Evolutionary conservation across 2,113 vertebrate species (phyloP), one percentile per base, ranked within the genome.

Genomic region (Cyanocitta stelleri): DNA sequence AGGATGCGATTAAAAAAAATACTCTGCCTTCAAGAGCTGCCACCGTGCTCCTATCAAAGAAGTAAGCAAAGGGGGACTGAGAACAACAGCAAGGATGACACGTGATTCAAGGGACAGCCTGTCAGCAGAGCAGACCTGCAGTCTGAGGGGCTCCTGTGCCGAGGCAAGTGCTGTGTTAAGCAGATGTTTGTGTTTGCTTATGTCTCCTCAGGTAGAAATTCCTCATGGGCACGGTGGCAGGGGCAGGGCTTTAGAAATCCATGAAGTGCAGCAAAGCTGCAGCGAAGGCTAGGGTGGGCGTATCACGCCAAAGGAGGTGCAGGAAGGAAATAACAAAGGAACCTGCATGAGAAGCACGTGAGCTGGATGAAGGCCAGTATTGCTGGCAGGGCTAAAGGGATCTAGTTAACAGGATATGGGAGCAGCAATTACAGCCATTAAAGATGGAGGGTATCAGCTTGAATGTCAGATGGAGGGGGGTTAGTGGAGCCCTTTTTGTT

Each of bases 251-350:
- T 48, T 17, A 48, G 71, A 83, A 91, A 73, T 8, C 21, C 29
- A 5, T 0, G 11, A 32, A 90, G 48, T 49, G n/a, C 41, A 82
- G 32, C 67, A n/a, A 85, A 55, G 75, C 72, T 71, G 51, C 29
- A 44, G 74, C 21, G 55, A 41, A 41, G 24, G 76, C 49, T 71
- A 5, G 41, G 52, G 26, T 66, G 29, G 43, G 52, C 0, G 1
- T 58, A 30, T 32, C 2, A 1, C 17, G 16, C 33, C 44, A 33
- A 89, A 67, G 63, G 71, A 74, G 49, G 22, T 64, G 56, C 3
- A 7, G 84, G 73, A 74, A 91, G 83, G 79, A 95, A 85, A 35
- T 67, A 77, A 80, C 87, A 93, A 96, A 90, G 75, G 61, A 83
- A 93, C 83, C 56, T 84, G 72, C 48, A 13, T 16, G 46, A 94